These are phyloP conservation scores for Ostrea denselamellosa DNA, from an alignment of 1,140 invertebrate species.

Conservation along the genomic window DNA sequence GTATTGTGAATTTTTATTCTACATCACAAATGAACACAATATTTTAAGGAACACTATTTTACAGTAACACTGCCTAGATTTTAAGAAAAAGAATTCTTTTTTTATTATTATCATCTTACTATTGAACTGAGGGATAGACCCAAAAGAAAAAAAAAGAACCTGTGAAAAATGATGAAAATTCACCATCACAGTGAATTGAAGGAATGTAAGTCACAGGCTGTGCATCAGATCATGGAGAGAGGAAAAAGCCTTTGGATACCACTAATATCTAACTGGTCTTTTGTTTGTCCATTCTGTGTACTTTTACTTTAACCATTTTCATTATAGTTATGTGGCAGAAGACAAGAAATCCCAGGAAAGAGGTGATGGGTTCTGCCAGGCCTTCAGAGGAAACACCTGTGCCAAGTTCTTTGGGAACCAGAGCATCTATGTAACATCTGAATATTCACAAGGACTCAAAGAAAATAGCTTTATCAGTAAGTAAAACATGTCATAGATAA, in stretches of 20 bases:
- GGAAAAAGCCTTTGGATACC: no score
- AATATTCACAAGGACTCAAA: constrained; percentile 86
- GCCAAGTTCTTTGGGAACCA: constrained; percentile 88
- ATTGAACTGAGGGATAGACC: no score
- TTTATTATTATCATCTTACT: no score
- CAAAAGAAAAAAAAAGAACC: no score
- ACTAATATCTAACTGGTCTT: no score
- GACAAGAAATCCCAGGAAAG: constrained; percentile 67
- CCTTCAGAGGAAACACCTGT: constrained; percentile 90
- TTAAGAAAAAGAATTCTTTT: no score
- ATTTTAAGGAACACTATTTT: neutral
- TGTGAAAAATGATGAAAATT: no score
- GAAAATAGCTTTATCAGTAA: constrained; percentile 87
- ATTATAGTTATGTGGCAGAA: constrained; percentile 57
- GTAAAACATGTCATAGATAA: constrained; percentile 9
- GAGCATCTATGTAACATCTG: constrained; percentile 90
- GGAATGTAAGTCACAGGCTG: no score
- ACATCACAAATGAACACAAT: neutral
- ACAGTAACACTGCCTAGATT: neutral
- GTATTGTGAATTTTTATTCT: neutral
- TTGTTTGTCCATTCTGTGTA: no score
- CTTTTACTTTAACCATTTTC: neutral
- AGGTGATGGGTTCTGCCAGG: constrained; percentile 82
- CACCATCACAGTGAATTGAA: no score
- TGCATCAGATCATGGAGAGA: no score